Percentiles rank a stretch among this genome's conserved stretches.
Conservation (phyloP, 2,113 vertebrate genomes). For the Anhinga anhinga region DNA sequence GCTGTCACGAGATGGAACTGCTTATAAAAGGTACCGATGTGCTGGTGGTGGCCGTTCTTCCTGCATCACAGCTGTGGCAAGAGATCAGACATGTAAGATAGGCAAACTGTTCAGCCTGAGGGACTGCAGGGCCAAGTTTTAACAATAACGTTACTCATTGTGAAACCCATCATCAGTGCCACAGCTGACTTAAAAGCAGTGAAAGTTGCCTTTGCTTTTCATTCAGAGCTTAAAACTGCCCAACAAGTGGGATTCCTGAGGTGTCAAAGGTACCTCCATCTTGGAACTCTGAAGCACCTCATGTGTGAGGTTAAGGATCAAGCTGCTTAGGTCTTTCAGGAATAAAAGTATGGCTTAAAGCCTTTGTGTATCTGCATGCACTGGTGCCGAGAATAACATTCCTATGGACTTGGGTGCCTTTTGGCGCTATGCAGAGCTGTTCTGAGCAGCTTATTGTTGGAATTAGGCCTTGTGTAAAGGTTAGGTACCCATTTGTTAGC, state of each 20-base stretch:
- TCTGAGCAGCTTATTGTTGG: not conserved
- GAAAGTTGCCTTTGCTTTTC: not conserved
- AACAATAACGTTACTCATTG: accelerated
- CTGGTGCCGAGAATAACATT: not conserved
- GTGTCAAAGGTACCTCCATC: not conserved
- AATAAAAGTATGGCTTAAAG: not conserved
- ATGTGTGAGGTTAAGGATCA: not conserved
- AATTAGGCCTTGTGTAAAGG: not conserved
- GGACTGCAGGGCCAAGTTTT: not conserved
- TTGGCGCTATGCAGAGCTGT: not conserved
- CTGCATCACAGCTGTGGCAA: not conserved
- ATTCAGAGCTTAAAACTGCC: not conserved
- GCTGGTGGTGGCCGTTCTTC: not conserved
- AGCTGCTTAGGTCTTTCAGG: not conserved
- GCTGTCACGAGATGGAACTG: not conserved
- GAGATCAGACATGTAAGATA: accelerated
- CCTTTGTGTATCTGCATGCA: not conserved
- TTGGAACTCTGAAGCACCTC: not conserved
- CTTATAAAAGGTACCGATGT: not conserved
- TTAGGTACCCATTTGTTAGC: not conserved
- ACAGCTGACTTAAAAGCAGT: not conserved
- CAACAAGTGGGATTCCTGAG: not conserved
- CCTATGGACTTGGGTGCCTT: accelerated
- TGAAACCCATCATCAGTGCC: not conserved
- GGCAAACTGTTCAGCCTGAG: not conserved